Evolutionary conservation across 2,888 invertebrate species (phyloP), one percentile per base, ranked within the genome.

Genomic region (Pycnomerus fuliginosus): DNA sequence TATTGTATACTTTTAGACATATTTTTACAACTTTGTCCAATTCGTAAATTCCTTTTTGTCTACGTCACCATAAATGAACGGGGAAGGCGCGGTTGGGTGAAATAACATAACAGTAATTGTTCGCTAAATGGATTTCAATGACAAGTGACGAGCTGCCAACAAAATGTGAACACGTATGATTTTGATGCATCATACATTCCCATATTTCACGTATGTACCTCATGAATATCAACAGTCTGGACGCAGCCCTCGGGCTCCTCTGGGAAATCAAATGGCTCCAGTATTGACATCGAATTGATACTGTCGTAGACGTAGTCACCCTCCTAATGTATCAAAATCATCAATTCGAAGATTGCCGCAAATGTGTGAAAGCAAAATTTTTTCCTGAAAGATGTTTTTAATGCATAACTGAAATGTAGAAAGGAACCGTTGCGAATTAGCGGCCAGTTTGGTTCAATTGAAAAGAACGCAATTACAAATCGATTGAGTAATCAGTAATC

Each of bases 251-350:
- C 34, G 27, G 25, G 33, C 36, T 34, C 57, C 49, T 56, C 16
- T 33, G 59, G 59, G 59, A 59, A 59, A 59, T 59, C 57, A 59
- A 55, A 59, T 57, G 48, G 47, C 36, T 44, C 52, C 45, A 47
- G 46, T 47, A 56, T 53, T 56, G 55, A 56, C 54, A 50, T 47
- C 50, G 51, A 52, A 54, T 53, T 57, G 56, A 56, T 59, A 57
- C 41, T 46, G 47, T 43, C 42, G 38, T 35, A 28, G 37, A 24
- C 34, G 20, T 29, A 29, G 42, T 44, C 48, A 43, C 47, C 41
- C 39, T 39, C 29, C 29, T 44, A 50, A 50, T 47, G 47, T 28
- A 36, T 47, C 45, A 24, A 31, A 16, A 14, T 30, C 28, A 48
- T 45, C 45, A 45, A 33, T 20, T 36, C 20, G 20, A 7, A 7